These are phyloP conservation scores for Ammodytes dubius DNA, from an alignment of 2,113 vertebrate species.

Conservation along the genomic window DNA sequence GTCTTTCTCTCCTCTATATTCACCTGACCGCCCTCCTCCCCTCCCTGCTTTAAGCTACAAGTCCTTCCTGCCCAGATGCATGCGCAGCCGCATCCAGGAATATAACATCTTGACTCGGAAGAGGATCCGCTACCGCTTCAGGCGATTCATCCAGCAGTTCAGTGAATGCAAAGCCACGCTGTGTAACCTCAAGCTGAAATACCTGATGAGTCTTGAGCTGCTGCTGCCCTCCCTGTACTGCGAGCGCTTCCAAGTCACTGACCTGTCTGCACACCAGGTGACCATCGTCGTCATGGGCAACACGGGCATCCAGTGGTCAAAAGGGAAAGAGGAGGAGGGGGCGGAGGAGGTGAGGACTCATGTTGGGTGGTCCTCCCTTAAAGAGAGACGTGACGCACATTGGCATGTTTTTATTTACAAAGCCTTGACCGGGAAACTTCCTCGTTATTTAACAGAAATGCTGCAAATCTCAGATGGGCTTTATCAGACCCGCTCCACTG, in stretches of 20 bases:
- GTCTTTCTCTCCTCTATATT: neutral
- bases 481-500: too few species aligned
- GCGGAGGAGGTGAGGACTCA: conserved; percentile 74
- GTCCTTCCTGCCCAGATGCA: conserved; percentile 91
- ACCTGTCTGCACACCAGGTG: conserved; percentile 86
- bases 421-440: too few species aligned
- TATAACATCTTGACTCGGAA: conserved; percentile 97
- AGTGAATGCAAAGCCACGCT: conserved; percentile 92
- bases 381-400: too few species aligned
- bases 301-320: conserved; percentile 92
- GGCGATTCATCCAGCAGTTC: conserved; percentile 95
- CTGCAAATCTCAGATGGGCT: too few species aligned
- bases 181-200: conserved; percentile 95
- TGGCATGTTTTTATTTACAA: too few species aligned
- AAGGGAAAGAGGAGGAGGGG: conserved; percentile 84
- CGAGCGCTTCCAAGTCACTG: conserved; percentile 92
- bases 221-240: conserved; percentile 93
- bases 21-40: neutral
- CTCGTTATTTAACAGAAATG: too few species aligned
- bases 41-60: conserved; percentile 89
- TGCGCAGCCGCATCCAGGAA: conserved; percentile 91
- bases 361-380: too few species aligned
- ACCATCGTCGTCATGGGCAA: conserved; percentile 93
- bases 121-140: conserved; percentile 95
- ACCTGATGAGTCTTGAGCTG: conserved; percentile 95